phyloP scores from a whole-genome alignment of 1,140 invertebrate genomes.

The Cheumatopsyche charites region DNA sequence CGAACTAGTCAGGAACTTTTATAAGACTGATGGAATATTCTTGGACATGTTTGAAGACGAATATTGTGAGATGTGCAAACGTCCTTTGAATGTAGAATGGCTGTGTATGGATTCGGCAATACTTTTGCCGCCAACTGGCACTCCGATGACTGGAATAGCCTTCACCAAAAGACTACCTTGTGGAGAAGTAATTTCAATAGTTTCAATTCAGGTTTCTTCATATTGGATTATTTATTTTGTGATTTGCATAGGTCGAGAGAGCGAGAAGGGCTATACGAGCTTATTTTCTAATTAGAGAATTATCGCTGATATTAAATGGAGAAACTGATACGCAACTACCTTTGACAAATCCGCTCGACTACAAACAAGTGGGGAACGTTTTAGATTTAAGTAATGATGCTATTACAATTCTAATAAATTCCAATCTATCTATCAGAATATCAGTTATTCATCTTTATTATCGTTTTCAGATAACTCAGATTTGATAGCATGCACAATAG shows the following conservation, averaged over 20 bases:
- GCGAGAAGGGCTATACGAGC: conserved; percentile 91
- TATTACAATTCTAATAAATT: too few relatives aligned
- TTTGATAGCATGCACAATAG: conserved; percentile 93
- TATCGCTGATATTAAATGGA: conserved; percentile 80
- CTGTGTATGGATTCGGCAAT: conserved; percentile 96
- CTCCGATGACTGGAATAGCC: conserved; percentile 94
- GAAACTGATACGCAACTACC: conserved; percentile 89
- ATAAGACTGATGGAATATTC: conserved; percentile 98
- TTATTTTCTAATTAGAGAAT: conserved; percentile 89
- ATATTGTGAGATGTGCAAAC: conserved; percentile 87
- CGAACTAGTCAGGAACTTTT: conserved; percentile 86
- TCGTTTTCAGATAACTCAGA: conserved; percentile 88
- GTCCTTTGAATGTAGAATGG: conserved; percentile 89
- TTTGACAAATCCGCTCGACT: conserved; percentile 86
- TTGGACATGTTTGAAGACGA: conserved; percentile 99
- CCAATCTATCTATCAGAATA: too few relatives aligned
- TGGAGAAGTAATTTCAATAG: conserved; percentile 74
- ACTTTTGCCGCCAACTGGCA: conserved; percentile 93
- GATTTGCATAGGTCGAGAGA: conserved; percentile 90
- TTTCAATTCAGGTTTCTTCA: background rate
- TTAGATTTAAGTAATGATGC: conserved; percentile 84
- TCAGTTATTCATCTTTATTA: too few relatives aligned
- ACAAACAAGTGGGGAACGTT: conserved; percentile 90
- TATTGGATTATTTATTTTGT: conserved; percentile 45
- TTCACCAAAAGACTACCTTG: conserved; percentile 94